Base-by-base conservation (phyloP, 53 echinoderm and acorn worm genomes). In the Arbacia lixula region DNA sequence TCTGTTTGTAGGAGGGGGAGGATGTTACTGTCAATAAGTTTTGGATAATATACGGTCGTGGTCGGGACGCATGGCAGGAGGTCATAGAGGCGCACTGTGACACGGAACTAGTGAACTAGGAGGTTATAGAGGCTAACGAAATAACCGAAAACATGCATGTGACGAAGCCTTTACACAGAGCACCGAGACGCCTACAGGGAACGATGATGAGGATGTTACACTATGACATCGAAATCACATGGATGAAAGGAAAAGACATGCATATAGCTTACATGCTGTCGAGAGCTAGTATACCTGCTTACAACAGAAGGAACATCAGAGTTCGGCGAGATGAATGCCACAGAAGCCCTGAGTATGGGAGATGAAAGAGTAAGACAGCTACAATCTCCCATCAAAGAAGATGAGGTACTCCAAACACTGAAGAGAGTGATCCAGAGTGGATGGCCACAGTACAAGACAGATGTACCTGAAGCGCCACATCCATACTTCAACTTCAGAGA, bases 101-200 rank as follows among this genome's bases (percentile, higher is more conserved):
- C n/a, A n/a, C n/a, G n/a, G n/a, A n/a, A n/a, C n/a, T n/a, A n/a
- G n/a, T n/a, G n/a, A n/a, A n/a, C n/a, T n/a, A n/a, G n/a, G n/a
- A n/a, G n/a, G n/a, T n/a, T n/a, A n/a, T n/a, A n/a, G n/a, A n/a
- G n/a, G n/a, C n/a, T n/a, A n/a, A n/a, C n/a, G n/a, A n/a, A n/a
- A n/a, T n/a, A n/a, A n/a, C n/a, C n/a, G n/a, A n/a, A n/a, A n/a
- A n/a, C n/a, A n/a, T n/a, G n/a, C n/a, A n/a, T n/a, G 89, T 89
- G 3, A 89, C 86, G 76, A 92, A 92, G 55, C 83, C 86, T 0
- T 83, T 92, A n/a, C 46, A 73, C 40, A 71, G 72, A 35, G 83
- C 86, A 19, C 86, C 90, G 1, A 86, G 68, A 51, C 60, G 83
- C 27, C 75, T 90, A 1, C 90, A 86, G 83, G 90, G 86, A 37